Conservation (phyloP, 2,888 invertebrate genomes). For the Craniophora ligustri region DNA sequence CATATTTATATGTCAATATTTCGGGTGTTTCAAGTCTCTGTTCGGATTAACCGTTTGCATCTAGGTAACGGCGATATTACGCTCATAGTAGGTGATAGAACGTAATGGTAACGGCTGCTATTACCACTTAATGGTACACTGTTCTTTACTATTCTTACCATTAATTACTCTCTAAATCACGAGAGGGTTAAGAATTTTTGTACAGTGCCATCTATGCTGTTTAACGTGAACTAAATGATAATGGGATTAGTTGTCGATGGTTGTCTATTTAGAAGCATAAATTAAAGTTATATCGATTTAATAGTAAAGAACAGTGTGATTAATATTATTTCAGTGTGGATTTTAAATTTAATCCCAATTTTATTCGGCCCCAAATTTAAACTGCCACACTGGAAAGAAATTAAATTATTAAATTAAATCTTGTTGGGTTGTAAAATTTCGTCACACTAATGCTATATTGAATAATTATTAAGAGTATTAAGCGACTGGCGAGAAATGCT, state of each 20-base stretch:
- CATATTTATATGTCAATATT: neutral
- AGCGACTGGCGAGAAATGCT: slow-evolving; percentile 55
- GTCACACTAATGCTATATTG: slow-evolving; percentile 60
- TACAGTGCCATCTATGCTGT: slow-evolving; percentile 36
- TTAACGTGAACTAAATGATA: slow-evolving; percentile 37
- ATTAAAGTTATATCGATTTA: slow-evolving; percentile 14
- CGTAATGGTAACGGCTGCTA: slow-evolving; percentile 48
- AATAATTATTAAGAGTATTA: slow-evolving; percentile 44
- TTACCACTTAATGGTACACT: slow-evolving; percentile 25
- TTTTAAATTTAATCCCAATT: slow-evolving; percentile 23
- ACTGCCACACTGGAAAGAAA: slow-evolving; percentile 28
- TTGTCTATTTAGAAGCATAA: slow-evolving; percentile 13
- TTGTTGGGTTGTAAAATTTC: slow-evolving; percentile 60
- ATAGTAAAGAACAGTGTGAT: slow-evolving; percentile 45
- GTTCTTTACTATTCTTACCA: slow-evolving; percentile 46
- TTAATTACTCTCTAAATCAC: slow-evolving; percentile 5
- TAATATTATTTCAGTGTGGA: slow-evolving; percentile 31
- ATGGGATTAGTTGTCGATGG: slow-evolving; percentile 12
- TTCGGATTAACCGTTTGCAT: slow-evolving; percentile 29
- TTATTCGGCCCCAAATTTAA: slow-evolving; percentile 18
- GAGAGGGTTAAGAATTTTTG: slow-evolving; percentile 17
- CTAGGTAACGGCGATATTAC: slow-evolving; percentile 38
- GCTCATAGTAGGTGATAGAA: slow-evolving; percentile 42
- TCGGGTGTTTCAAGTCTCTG: slow-evolving; percentile 32
- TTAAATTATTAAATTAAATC: slow-evolving; percentile 43